Conservation (phyloP, 1,140 invertebrate genomes). For the Ceratitis capitata region DNA sequence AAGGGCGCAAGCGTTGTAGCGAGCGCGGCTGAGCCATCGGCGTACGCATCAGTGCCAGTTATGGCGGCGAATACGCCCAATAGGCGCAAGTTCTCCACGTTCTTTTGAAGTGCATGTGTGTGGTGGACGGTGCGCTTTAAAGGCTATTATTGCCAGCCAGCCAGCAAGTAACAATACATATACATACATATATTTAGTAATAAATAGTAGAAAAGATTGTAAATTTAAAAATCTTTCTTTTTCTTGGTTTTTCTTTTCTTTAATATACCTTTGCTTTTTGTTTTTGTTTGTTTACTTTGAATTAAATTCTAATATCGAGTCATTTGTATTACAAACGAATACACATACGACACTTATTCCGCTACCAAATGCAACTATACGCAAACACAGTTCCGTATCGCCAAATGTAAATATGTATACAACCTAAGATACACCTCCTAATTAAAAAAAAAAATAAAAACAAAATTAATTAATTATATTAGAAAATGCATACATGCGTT, state of each 20-base stretch:
- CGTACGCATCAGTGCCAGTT: constrained; percentile 37
- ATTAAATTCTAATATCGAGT: not conserved
- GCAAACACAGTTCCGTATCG: constrained; percentile 12
- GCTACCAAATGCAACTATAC: constrained; percentile 14
- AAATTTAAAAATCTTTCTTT: too few relatives aligned
- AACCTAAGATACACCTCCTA: constrained; percentile 36
- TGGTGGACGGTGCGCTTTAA: not conserved
- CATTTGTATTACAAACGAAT: not conserved
- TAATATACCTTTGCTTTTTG: not conserved
- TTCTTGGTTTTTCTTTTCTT: not conserved
- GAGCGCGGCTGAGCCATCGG: constrained; percentile 39
- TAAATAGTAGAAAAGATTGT: not conserved
- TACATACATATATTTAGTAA: constrained; percentile 4
- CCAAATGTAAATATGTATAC: constrained; percentile 36
- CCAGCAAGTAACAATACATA: too few relatives aligned
- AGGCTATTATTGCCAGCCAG: not conserved
- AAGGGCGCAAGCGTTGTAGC: constrained; percentile 41
- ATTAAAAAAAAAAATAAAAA: too few relatives aligned
- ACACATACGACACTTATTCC: not conserved
- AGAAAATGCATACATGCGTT: not conserved
- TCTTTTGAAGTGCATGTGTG: constrained; percentile 47
- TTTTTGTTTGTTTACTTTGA: not conserved
- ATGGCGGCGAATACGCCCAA: constrained; percentile 51
- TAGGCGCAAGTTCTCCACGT: constrained; percentile 63
- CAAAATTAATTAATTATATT: not conserved